Evolutionary conservation across 2,888 invertebrate genomes (phyloP), one percentile per base, ranked within the genome.

Genomic region (Atherix ibis): DNA sequence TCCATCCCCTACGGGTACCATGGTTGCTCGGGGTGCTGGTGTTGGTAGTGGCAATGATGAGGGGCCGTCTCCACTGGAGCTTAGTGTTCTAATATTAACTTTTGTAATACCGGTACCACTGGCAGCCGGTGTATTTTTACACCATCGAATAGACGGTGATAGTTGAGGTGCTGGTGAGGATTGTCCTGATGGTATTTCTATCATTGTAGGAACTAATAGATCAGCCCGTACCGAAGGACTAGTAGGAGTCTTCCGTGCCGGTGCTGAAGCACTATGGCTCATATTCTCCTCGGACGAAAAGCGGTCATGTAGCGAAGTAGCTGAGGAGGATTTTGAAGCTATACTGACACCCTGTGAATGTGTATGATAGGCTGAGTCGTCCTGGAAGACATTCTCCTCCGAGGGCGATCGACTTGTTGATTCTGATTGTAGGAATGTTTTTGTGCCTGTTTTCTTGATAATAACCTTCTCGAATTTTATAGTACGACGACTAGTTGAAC

Each of bases 391-490:
- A 36, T 53, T 56, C 46, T 70, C 70, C 39, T 69, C 68, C 27
- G 70, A 69, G 2, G 70, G 70, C 2, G 68, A 69, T 35, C 68
- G 52, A 47, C 53, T 49, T 27, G 30, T 47, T 48, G 14, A 54
- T 54, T 50, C 49, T 47, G 35, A 37, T 10, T 53, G 53, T 3
- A 55, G 48, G 29, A 56, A 52, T 18, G 64, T 60, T 16, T 52
- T 58, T 1, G 55, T 47, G 0, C 54, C 56, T 22, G 74, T 72
- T 57, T 70, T 76, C 50, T 67, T 68, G 34, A 78, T 68, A 3
- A 70, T 71, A 44, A 78, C 70, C 54, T 72, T 68, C 53, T 83
- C 81, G 43, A 77, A 76, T 54, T 77, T 79, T 30, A 81, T 73
- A 44, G 73, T 69, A 47, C 71, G 73, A 8, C 68, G 65, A 5